Evolutionary conservation across 2,888 invertebrate genomes (phyloP), one percentile per base, ranked within the genome.

Genomic region (Cotesia congregata): DNA sequence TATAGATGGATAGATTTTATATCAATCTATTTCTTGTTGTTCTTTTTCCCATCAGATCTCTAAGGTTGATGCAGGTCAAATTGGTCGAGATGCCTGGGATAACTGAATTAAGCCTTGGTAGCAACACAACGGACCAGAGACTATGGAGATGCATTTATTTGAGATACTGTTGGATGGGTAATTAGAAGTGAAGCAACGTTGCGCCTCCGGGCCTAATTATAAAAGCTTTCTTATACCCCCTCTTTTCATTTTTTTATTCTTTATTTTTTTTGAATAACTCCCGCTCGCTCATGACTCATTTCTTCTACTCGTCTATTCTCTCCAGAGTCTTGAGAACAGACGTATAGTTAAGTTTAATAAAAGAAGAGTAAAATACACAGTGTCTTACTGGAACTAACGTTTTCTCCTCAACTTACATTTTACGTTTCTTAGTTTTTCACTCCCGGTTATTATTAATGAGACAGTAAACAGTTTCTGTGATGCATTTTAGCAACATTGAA

Each of bases 131-230:
- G 50, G 50, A 50, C 50, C 70, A 71, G 76, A 77, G 78, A 79
- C 75, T 78, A 81, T 74, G 69, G 75, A 72, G 20, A 84, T 82
- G 86, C 86, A 85, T 85, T 88, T 85, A 84, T 77, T 50, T 50
- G 82, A 80, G 83, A 83, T 83, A 88, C 88, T 88, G 87, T 88
- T 85, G 85, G 87, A 88, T 86, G 84, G 85, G 86, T 88, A 88
- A 88, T 89, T 88, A 89, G 88, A 86, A 50, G 50, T 50, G 86
- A 83, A 87, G 87, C 84, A 87, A 87, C 86, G 85, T 83, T 85
- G 86, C 84, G 87, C 88, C 87, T 82, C 83, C 83, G 87, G 88
- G 88, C 87, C 86, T 88, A 89, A 88, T 89, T 88, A 89, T 87
- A 87, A 88, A 87, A 85, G 83, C 81, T 81, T 79, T 77, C 78